Conservation (phyloP, 2,888 invertebrate species). For the Cheilosia vernalis region DNA sequence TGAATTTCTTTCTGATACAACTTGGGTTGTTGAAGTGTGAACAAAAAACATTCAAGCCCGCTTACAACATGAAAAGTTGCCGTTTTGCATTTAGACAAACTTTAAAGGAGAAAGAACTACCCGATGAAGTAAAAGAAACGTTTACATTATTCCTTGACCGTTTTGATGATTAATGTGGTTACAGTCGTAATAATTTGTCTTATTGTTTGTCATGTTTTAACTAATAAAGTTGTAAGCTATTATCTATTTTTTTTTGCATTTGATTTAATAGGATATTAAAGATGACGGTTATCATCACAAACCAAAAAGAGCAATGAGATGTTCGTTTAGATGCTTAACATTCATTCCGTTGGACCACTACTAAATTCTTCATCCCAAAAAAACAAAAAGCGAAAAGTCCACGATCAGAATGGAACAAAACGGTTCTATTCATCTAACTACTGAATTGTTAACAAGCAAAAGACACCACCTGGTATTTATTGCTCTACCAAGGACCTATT, state of each 20-base stretch:
- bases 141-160: conserved; percentile 80
- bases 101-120: conserved; percentile 78
- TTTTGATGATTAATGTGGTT: conserved; percentile 76
- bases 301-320: too few relatives aligned
- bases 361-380: too few relatives aligned
- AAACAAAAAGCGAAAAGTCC: too few relatives aligned
- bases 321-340: too few relatives aligned
- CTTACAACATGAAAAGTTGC: conserved; percentile 81
- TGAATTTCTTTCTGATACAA: conserved; percentile 82
- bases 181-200: neutral
- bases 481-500: too few relatives aligned
- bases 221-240: conserved; percentile 15
- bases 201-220: conserved; percentile 13
- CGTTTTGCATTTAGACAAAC: conserved; percentile 81
- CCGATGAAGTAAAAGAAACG: conserved; percentile 80
- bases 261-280: neutral
- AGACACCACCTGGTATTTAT: too few relatives aligned
- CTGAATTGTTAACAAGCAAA: too few relatives aligned
- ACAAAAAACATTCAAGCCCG: conserved; percentile 79
- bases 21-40: conserved; percentile 81
- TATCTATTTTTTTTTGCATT: neutral
- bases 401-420: too few relatives aligned
- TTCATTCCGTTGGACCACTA: too few relatives aligned
- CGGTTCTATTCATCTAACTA: too few relatives aligned
- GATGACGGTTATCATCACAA: too few relatives aligned